Base-by-base conservation (phyloP, 2,888 invertebrate genomes). In the Eilema griseolum region DNA sequence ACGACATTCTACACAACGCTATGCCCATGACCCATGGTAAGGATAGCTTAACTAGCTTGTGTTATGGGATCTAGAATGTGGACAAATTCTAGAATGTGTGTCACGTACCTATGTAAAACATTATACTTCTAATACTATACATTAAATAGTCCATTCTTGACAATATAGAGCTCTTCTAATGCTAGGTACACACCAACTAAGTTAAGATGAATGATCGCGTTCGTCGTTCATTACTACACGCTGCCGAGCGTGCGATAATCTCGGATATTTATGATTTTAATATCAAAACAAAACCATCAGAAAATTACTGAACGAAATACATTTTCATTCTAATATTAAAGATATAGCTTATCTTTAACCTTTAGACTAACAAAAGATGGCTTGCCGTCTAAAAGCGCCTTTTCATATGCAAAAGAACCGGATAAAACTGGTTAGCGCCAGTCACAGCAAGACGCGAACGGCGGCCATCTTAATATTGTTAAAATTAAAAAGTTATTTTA, bases 331-430 rank as follows among this genome's bases (percentile, higher is more conserved):
- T 73, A 82, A 77, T 77, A 74, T 73, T 68, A 79, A 80, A 80
- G 66, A 71, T 70, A 82, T 74, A 70, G n/a, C 52, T 75, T 76
- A 74, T 70, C 76, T 71, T 67, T 68, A 78, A 73, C 65, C 68
- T 66, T 62, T 41, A 82, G n/a, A 52, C 52, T 52, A 52, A 52
- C 81, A 81, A 82, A 78, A 68, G 72, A 67, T 72, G 62, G 75
- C 73, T 78, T 76, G 68, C 66, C 68, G 77, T 82, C 72, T 78
- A 70, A 77, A 80, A 82, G 73, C 71, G 61, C 57, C 83, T 76
- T 82, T 82, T 82, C 83, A 82, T 82, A 82, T 82, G 83, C 83
- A 79, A 82, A 82, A 73, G 74, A 81, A 77, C 83, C 75, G 73
- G 79, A 77, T 83, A 68, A 81, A 82, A 83, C 77, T 77, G 62